Base-by-base conservation (phyloP, 1,140 invertebrate genomes). In the Oryctes rhinoceros region DNA sequence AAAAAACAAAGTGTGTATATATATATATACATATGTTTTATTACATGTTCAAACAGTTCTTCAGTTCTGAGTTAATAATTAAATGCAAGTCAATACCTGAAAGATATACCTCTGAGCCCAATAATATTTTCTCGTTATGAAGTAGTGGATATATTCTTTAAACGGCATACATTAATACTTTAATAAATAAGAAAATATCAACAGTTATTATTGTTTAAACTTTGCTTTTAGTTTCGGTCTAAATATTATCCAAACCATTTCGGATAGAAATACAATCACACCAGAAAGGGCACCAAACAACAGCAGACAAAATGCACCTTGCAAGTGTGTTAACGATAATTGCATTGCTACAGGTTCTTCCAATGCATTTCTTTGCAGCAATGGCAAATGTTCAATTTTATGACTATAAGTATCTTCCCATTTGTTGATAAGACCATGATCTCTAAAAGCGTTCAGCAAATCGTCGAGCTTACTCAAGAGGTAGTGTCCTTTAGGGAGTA, bases 401-500 rank as follows among this genome's bases (percentile, higher is more conserved):
- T 74, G 30, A 37, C 24, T 39, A 37, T 37, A 74, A 35, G 24
- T 13, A 74, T 74, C 24, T 76, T 76, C 47, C 47, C 39, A 76
- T 18, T 24, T 30, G 15, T 20, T 24, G 1, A 76, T 11, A 76
- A 15, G 48, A 5, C 39, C 75, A 24, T 44, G 11, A 47, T 76
- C 75, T 76, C 20, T 76, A 13, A 30, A 76, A 30, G 37, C 35
- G 15, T 76, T 44, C 39, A 49, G 5, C 15, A 76, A 20, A 76
- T 47, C 15, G 10, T 44, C 20, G 13, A 76, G 35, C 13, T 9
- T 71, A 7, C 24, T 7, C 18, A 76, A 48, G 7, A 76, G 35
- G 11, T 47, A 76, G 20, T 76, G 47, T 76, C 75, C 75, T 76
- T 76, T 76, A 37, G 75, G 39, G 4, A 76, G 18, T 20, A 76